Percentiles rank a stretch among this genome's conserved stretches.
phyloP scores from a whole-genome alignment of 2,797 vertebrate species.

The Remorina albescens region DNA sequence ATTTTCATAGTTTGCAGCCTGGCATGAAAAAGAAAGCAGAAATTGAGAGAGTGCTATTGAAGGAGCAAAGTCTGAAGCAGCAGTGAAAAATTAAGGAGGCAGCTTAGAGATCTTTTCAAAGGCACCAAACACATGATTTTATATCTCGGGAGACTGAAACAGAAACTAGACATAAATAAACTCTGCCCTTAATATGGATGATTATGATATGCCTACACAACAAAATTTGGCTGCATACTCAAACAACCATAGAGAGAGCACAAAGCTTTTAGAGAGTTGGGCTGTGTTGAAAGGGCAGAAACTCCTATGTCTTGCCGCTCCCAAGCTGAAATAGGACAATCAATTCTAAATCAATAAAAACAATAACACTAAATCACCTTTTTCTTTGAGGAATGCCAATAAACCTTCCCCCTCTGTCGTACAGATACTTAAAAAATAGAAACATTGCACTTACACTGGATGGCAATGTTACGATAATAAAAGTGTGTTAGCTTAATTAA shows the following conservation, averaged over 20 bases:
- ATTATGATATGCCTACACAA: slow-evolving; percentile 26
- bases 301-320: slow-evolving; percentile 9
- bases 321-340: slow-evolving; percentile 52
- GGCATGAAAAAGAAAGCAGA: slow-evolving; percentile 28
- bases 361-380: slow-evolving; percentile 53
- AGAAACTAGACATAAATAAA: slow-evolving; percentile 15
- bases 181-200: not conserved
- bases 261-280: not conserved
- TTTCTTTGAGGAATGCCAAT: slow-evolving; percentile 51
- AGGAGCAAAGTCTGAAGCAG: slow-evolving; percentile 2
- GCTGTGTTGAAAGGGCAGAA: slow-evolving; percentile 15
- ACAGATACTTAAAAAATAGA: slow-evolving; percentile 46
- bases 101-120: slow-evolving; percentile 33
- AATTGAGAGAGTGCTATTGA: slow-evolving; percentile 3
- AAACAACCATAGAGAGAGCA: slow-evolving; percentile 17
- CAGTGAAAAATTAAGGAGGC: slow-evolving; percentile 27
- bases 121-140: slow-evolving; percentile 25
- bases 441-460: slow-evolving; percentile 32
- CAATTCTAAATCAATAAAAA: slow-evolving; percentile 58
- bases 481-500: slow-evolving; percentile 58
- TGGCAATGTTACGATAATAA: slow-evolving; percentile 44
- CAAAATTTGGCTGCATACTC: slow-evolving; percentile 9
- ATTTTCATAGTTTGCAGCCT: slow-evolving; percentile 20
- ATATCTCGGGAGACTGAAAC: slow-evolving; percentile 26
- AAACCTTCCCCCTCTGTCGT: slow-evolving; percentile 9